A percentile compares a stretch with the other conserved stretches of the same genome.
These are phyloP conservation scores for Drosophila serrata DNA, from an alignment of 1,140 invertebrate species.

Conservation along the genomic window DNA sequence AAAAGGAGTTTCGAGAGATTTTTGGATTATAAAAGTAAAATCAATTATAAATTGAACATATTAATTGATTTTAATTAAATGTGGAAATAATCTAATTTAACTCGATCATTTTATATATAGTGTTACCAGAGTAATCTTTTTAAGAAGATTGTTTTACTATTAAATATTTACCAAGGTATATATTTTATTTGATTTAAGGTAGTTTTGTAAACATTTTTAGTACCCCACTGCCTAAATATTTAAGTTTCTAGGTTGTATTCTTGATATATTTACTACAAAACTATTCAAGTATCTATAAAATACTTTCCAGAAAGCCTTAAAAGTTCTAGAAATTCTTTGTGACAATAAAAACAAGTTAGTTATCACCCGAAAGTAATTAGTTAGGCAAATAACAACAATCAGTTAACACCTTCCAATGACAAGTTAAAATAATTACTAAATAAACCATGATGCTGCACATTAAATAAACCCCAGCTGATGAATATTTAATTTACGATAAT, in stretches of 20 bases:
- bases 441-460: slow-evolving; percentile 1
- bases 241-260: background rate
- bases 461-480: slow-evolving; percentile 1
- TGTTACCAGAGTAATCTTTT: no score
- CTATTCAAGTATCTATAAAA: background rate
- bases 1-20: slow-evolving; percentile 3
- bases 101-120: no score
- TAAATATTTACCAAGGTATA: no score
- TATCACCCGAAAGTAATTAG: background rate
- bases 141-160: no score
- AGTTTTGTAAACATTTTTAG: background rate
- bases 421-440: slow-evolving; percentile 5
- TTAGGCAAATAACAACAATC: background rate
- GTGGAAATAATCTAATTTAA: background rate
- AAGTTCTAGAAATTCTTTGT: background rate
- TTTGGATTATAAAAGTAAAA: background rate
- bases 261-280: background rate
- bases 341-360: slow-evolving; percentile 7
- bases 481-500: slow-evolving; percentile 9
- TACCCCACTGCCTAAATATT: background rate
- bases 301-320: background rate
- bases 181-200: no score
- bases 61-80: background rate
- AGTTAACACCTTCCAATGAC: slow-evolving; percentile 15
- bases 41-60: background rate